Evolutionary conservation across 2,888 invertebrate species (phyloP), one percentile per base, ranked within the genome.

Genomic region (Lymantria dispar): DNA sequence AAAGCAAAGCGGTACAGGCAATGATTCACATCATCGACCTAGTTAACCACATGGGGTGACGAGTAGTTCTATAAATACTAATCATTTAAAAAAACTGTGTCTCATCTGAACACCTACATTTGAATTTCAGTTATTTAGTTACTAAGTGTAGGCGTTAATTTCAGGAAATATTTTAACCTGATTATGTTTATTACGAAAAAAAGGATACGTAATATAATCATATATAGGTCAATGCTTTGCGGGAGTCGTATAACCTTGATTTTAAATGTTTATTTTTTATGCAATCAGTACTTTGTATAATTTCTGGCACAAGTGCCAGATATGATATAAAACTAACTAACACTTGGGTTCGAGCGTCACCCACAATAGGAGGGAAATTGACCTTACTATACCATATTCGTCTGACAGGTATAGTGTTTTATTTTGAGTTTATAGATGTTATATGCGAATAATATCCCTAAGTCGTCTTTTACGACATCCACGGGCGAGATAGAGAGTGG

Each of bases 11-110:
- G 49, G 42, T 15, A 37, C 45, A 50, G 43, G 45, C 45, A 52
- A 12, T 68, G 68, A 68, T 52, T 68, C 68, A 68, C 46, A 13
- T 40, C 43, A 53, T 42, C 52, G 58, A 52, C 68, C 69, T 52
- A 60, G 51, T 59, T 64, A 54, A 40, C 53, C 49, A 45, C 52
- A 58, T 58, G 60, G 50, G 44, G 47, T 56, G 51, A 56, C 59
- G 64, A 61, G 57, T 40, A 46, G 43, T 9, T 56, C 59, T 66
- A 63, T 57, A 66, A 65, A 66, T 68, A 58, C 50, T 50, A 36
- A 45, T 61, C 56, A 40, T 47, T 44, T 47, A 57, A 7, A 49
- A 42, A 39, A 51, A 48, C 57, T 43, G 45, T 44, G 15, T 14
- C 12, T 2, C 14, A 13, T 14, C 1, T 14, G 45, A 45, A 47